phyloP scores from a whole-genome alignment of 2,113 vertebrate species.

The Tringa solitaria region DNA sequence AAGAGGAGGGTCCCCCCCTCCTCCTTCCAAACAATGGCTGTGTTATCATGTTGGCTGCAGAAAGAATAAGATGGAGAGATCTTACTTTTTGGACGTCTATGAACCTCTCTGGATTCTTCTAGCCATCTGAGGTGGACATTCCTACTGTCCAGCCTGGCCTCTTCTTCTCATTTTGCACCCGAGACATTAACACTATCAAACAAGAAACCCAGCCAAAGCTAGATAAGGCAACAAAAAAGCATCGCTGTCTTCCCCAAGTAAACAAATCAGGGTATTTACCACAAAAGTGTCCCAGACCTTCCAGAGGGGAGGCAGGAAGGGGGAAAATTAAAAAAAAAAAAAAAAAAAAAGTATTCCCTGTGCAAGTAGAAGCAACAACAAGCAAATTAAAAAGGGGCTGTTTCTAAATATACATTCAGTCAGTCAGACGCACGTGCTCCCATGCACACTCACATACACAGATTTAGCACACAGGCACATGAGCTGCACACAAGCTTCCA shows the following conservation, averaged over 20 bases:
- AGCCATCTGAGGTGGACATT: constrained; percentile 30
- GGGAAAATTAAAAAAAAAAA: neutral
- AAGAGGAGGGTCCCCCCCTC: constrained; percentile 10
- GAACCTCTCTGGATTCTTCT: constrained; percentile 40
- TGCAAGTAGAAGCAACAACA: constrained; percentile 60
- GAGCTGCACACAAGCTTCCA: constrained; percentile 32
- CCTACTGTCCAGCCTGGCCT: constrained; percentile 53
- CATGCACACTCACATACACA: neutral
- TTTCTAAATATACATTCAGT: constrained; percentile 55
- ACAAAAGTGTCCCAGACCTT: constrained; percentile 44
- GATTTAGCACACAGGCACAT: neutral
- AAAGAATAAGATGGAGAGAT: constrained; percentile 37
- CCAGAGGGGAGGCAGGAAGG: neutral
- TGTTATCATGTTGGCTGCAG: constrained; percentile 56
- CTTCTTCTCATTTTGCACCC: constrained; percentile 58
- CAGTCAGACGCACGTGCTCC: neutral
- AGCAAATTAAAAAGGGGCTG: constrained; percentile 56
- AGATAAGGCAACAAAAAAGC: constrained; percentile 84
- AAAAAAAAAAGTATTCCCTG: constrained; percentile 50
- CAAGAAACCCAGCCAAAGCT: constrained; percentile 79
- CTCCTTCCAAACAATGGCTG: constrained; percentile 64
- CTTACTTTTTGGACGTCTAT: constrained; percentile 18
- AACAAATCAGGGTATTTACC: constrained; percentile 70
- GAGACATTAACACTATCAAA: constrained; percentile 68
- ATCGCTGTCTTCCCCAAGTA: constrained; percentile 76